These are phyloP conservation scores for Pemphredon lugubris DNA, from an alignment of 2,888 invertebrate genomes.

Conservation along the genomic window DNA sequence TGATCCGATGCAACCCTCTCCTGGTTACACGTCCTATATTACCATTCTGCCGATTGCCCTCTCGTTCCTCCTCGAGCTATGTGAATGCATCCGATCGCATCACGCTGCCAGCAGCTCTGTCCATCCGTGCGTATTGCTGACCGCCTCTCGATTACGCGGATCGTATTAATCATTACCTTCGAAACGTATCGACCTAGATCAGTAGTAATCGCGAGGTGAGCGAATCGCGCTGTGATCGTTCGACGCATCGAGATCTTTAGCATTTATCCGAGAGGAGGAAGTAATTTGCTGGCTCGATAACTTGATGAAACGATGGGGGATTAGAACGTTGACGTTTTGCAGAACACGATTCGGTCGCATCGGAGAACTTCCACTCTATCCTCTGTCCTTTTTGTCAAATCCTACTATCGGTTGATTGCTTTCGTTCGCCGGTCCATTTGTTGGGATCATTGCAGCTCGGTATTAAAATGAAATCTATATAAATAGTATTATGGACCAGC, in stretches of 20 bases:
- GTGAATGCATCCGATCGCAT: slow-evolving; percentile 63
- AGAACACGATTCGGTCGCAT: too few relatives aligned
- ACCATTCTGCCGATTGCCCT: slow-evolving; percentile 59
- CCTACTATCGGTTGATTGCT: too few relatives aligned
- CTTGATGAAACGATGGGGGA: too few relatives aligned
- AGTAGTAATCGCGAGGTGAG: slow-evolving; percentile 16
- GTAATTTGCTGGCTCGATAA: too few relatives aligned
- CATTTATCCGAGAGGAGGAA: too few relatives aligned
- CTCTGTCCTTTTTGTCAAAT: too few relatives aligned
- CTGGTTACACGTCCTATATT: slow-evolving; percentile 66
- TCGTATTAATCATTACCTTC: slow-evolving; percentile 74
- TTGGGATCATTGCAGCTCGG: too few relatives aligned
- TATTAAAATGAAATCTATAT: too few relatives aligned
- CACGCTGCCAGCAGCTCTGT: slow-evolving; percentile 57
- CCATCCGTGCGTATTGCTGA: slow-evolving; percentile 70
- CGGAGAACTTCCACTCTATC: too few relatives aligned
- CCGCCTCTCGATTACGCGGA: slow-evolving; percentile 75
- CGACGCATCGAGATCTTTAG: neutral
- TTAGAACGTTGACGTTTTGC: too few relatives aligned
- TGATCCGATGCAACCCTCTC: slow-evolving; percentile 63
- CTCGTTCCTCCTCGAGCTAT: slow-evolving; percentile 54
- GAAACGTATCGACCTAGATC: slow-evolving; percentile 64
- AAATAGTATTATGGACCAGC: too few relatives aligned
- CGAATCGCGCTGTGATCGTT: slow-evolving; percentile 36
- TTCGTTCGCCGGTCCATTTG: too few relatives aligned